A percentile compares a stretch with the other conserved stretches of the same genome.
These are phyloP conservation scores for Arrhopalites spinosus DNA, from an alignment of 2,888 invertebrate species.

Conservation along the genomic window DNA sequence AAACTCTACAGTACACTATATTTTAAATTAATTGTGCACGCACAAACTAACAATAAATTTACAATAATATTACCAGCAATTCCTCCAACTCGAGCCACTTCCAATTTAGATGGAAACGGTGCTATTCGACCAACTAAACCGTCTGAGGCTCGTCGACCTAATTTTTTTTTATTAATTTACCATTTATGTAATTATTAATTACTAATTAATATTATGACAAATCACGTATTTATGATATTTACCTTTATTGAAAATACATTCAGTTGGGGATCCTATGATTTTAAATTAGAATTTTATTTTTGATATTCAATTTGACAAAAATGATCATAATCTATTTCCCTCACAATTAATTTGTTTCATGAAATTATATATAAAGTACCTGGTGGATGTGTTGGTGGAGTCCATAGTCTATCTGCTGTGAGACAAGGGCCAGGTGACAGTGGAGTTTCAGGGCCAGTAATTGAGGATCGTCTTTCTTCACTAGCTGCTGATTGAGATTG, in stretches of 20 bases:
- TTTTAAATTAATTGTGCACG: too few relatives aligned
- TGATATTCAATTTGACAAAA: background rate
- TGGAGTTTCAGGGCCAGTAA: slow-evolving; percentile 49
- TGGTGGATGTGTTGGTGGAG: slow-evolving; percentile 49
- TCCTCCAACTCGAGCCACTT: slow-evolving; percentile 53
- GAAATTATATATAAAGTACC: slow-evolving; percentile 36
- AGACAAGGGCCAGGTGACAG: slow-evolving; percentile 49
- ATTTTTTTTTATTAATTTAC: too few relatives aligned
- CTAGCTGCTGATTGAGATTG: slow-evolving; percentile 39
- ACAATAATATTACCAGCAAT: too few relatives aligned
- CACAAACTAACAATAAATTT: too few relatives aligned
- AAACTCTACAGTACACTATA: too few relatives aligned
- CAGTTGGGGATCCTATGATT: slow-evolving; percentile 67
- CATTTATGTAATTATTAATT: too few relatives aligned
- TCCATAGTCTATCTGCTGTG: slow-evolving; percentile 53
- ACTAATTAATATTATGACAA: too few relatives aligned
- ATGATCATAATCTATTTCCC: background rate
- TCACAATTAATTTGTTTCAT: background rate
- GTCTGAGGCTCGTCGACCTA: slow-evolving; percentile 81
- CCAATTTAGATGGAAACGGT: slow-evolving; percentile 50
- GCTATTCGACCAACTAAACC: slow-evolving; percentile 71
- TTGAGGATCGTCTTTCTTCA: slow-evolving; percentile 47
- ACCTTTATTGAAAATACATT: too few relatives aligned
- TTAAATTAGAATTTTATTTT: background rate
- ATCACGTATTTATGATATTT: too few relatives aligned